A percentile compares a stretch with the other conserved stretches of the same genome.
Conservation (phyloP, 2,113 vertebrate genomes). For the Regulus satrapa region DNA sequence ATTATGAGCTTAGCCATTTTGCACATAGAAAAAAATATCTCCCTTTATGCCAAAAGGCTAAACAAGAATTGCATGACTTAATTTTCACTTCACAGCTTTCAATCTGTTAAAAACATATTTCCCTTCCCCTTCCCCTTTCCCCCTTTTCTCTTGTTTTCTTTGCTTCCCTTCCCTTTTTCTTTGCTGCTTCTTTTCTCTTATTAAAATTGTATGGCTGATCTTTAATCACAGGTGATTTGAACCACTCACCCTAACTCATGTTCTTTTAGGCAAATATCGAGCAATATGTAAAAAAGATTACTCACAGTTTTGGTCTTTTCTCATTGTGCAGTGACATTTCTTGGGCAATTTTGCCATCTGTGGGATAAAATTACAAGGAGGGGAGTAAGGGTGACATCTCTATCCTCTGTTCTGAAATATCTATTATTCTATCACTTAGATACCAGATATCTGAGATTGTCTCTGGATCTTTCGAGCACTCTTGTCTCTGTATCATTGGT, state of each 20-base stretch:
- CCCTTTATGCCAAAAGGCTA: neutral
- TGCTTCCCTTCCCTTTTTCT: neutral
- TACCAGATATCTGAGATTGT: neutral
- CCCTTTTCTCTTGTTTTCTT: neutral
- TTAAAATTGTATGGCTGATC: neutral
- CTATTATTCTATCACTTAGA: neutral
- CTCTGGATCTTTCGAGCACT: neutral
- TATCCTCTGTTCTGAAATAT: neutral
- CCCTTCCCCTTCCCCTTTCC: neutral
- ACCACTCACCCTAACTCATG: neutral
- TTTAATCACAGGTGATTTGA: neutral
- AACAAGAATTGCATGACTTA: neutral
- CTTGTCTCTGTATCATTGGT: neutral
- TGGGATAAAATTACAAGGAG: neutral
- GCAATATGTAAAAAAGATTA: neutral
- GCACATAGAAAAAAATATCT: neutral
- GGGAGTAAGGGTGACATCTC: neutral
- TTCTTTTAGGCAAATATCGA: neutral
- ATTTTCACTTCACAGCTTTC: neutral
- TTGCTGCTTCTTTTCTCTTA: neutral
- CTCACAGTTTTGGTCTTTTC: neutral
- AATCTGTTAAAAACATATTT: neutral
- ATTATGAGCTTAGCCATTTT: neutral
- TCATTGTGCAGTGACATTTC: neutral
- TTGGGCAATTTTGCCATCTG: neutral